Evolutionary conservation across 2,113 vertebrate species (phyloP).

Genomic region (Mustelus asterias): DNA sequence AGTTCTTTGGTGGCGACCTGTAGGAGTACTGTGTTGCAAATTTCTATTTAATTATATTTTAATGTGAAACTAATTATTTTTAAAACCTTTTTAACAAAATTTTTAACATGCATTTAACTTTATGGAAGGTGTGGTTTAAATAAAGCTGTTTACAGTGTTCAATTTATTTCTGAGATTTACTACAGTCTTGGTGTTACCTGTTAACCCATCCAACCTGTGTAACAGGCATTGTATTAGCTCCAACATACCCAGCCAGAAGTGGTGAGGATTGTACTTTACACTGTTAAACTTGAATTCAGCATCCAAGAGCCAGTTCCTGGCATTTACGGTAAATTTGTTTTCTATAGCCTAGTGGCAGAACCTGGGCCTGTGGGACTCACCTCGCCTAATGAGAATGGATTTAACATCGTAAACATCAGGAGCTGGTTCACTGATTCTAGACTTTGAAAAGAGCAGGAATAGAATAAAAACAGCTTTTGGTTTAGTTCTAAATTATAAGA

Average conservation of each 20-base stretch:
- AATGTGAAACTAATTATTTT: neutral
- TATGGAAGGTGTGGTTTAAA: neutral
- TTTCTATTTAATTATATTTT: neutral
- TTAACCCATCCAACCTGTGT: neutral
- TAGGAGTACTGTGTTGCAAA: neutral
- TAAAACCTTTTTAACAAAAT: neutral
- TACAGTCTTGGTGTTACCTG: neutral
- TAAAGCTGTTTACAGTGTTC: neutral
- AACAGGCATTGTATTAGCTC: neutral
- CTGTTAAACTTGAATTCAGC: neutral
- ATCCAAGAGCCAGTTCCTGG: neutral
- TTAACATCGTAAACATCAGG: neutral
- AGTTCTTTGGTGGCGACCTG: neutral
- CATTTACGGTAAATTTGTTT: neutral
- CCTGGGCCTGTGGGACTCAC: no score
- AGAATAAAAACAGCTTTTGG: neutral
- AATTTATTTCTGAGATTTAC: neutral
- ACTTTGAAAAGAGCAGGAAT: neutral
- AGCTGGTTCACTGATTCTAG: neutral
- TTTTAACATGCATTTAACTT: neutral
- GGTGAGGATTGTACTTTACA: neutral
- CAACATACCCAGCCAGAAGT: neutral
- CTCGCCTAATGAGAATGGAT: neutral
- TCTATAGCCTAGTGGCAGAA: neutral
- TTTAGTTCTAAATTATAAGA: neutral